Evolutionary conservation across 2,797 vertebrate species (phyloP), one percentile per base, ranked within the genome.

Genomic region (Gobio occitaniae): DNA sequence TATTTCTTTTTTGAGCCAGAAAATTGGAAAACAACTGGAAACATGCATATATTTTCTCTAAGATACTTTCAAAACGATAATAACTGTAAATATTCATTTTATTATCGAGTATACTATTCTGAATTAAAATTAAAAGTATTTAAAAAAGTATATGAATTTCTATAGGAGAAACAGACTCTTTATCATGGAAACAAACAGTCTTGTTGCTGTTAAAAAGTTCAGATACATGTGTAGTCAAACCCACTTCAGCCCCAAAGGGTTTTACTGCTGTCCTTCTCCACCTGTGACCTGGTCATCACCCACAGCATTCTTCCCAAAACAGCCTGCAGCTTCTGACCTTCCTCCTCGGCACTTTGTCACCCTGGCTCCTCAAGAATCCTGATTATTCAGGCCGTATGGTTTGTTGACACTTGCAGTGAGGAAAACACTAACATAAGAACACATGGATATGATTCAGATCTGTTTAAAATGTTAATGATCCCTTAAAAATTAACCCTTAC

Each of bases 231-330:
- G 61, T 41, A 54, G 19, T 41, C 47, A 38, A 61, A 63, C 15
- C 17, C 5, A 6, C 19, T 52, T 76, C 21, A 38, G 25, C 29
- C 59, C 82, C 82, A 17, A 11, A 54, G 61, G 61, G 63, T n/a
- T 84, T 69, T 44, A 32, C 50, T 47, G 2, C 10, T 0, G 16
- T 56, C 48, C 63, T 59, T 71, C 83, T 63, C 75, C 83, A 79
- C 52, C 54, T 78, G 68, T 84, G 83, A 52, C 77, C 54, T 48
- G 68, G 52, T 61, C 76, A 71, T 84, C 76, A 79, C 66, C 65
- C 74, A 70, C 36, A 70, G 36, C 63, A 56, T 84, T 69, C 74
- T 68, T 84, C 38, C 74, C 65, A 56, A 79, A 84, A 79, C 66
- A 79, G 66, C 76, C 75, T 61, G 52, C 9, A 70, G 38, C 25